A percentile compares a stretch with the other conserved stretches of the same genome.
Evolutionary conservation across 2,797 vertebrate genomes (phyloP).

Genomic region (Leuciscus waleckii): DNA sequence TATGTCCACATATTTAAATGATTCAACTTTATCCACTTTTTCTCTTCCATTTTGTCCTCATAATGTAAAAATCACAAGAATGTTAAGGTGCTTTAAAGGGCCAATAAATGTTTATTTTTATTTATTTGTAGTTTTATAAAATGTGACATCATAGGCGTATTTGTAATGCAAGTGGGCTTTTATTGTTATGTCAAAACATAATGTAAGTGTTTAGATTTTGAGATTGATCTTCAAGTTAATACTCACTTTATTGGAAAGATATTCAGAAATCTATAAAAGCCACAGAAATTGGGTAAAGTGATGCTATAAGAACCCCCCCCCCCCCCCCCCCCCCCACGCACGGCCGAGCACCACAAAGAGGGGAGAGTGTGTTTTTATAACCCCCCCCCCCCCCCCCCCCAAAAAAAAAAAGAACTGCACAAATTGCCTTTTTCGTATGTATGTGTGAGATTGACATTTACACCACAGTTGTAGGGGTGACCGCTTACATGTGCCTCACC

Average conservation of each 20-base stretch:
- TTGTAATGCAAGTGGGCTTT: neutral
- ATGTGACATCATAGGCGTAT: neutral
- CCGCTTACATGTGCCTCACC: neutral
- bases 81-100: neutral
- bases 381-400: too few species aligned
- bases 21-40: neutral
- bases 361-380: too few species aligned
- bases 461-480: constrained; percentile 15
- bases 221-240: neutral
- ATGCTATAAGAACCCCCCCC: too few species aligned
- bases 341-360: too few species aligned
- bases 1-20: neutral
- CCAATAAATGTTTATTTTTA: neutral
- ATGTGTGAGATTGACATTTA: constrained; percentile 24
- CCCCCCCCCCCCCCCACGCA: too few species aligned
- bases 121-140: neutral
- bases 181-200: neutral
- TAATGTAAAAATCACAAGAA: neutral
- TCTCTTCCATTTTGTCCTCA: neutral
- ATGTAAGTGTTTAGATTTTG: neutral
- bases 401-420: neutral
- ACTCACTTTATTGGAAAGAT: neutral
- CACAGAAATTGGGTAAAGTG: neutral
- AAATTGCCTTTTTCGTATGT: neutral
- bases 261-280: neutral